Evolutionary conservation across 2,888 invertebrate genomes (phyloP), one percentile per base, ranked within the genome.

Genomic region (Fabriciana adippe): DNA sequence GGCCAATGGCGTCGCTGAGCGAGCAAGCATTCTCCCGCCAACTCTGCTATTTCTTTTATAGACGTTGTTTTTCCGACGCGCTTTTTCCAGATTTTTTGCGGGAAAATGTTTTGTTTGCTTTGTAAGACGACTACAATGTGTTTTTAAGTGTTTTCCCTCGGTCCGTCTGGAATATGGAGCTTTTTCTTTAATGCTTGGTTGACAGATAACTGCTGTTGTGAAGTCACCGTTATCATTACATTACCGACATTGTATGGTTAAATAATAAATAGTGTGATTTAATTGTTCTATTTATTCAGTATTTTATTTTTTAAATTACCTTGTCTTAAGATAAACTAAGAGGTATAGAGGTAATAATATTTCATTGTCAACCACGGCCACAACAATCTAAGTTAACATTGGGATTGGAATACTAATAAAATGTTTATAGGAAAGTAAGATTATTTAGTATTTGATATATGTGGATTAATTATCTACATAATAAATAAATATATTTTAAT

Each of bases 31-130:
- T 84, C 84, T 81, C 89, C 86, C 87, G 90, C 90, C 88, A 87
- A 90, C 91, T 89, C 86, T 82, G 92, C 92, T 91, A 88, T 91
- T 92, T 92, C 90, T 90, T 92, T 92, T 92, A 92, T 90, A 84
- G 86, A 79, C 83, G 89, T 89, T 90, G 90, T 91, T 92, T 91
- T 92, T 90, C 85, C 83, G 85, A 86, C 85, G 86, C 83, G 83
- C 88, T 90, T 92, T 92, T 91, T 89, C 88, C 89, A 84, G 84
- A 83, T 88, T 88, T 89, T 83, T 81, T 84, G 81, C 81, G 81
- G 85, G 84, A 87, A 89, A 89, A 80, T 83, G 87, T 88, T 90
- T 88, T 90, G 90, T 91, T 91, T 91, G 87, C 87, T 90, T 92
- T 90, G 89, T 87, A 87, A 83, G 81, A 77, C 79, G 73, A 76